A percentile compares a stretch with the other conserved stretches of the same genome.
Evolutionary conservation across 2,113 vertebrate species (phyloP).

Genomic region (Otis tarda): DNA sequence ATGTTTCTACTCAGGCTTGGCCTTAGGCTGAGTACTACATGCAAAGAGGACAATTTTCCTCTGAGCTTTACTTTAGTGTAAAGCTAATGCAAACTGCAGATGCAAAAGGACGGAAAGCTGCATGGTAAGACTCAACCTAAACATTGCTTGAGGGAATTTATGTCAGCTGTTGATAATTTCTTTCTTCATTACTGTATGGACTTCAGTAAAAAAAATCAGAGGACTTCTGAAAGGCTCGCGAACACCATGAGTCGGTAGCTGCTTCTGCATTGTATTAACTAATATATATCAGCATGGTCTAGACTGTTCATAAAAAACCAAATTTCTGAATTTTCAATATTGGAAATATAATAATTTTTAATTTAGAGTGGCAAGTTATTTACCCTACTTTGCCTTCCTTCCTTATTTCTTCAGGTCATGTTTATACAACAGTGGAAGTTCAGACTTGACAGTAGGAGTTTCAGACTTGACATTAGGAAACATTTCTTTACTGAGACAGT

Average conservation of each 20-base stretch:
- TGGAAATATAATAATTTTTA: neutral
- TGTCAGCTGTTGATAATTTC: neutral
- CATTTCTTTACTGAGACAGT: accelerated
- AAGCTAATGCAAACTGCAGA: neutral
- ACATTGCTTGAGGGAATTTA: neutral
- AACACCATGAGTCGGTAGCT: neutral
- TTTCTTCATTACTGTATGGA: neutral
- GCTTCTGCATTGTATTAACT: neutral
- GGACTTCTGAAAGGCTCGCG: neutral
- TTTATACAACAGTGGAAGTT: neutral
- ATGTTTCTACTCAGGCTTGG: neutral
- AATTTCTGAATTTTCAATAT: neutral
- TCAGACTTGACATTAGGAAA: neutral
- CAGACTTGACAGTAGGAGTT: neutral
- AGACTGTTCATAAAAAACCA: neutral
- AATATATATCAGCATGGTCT: neutral
- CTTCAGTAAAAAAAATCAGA: neutral
- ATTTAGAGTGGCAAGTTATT: neutral
- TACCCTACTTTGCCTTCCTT: neutral
- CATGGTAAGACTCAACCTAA: neutral
- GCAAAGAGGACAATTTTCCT: neutral
- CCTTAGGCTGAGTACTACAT: neutral
- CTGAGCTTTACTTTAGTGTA: neutral
- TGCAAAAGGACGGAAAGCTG: neutral
- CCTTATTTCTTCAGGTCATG: neutral